Evolutionary conservation across 2,113 vertebrate species (phyloP).

Genomic region (Gnathonemus echidnorhynchus): DNA sequence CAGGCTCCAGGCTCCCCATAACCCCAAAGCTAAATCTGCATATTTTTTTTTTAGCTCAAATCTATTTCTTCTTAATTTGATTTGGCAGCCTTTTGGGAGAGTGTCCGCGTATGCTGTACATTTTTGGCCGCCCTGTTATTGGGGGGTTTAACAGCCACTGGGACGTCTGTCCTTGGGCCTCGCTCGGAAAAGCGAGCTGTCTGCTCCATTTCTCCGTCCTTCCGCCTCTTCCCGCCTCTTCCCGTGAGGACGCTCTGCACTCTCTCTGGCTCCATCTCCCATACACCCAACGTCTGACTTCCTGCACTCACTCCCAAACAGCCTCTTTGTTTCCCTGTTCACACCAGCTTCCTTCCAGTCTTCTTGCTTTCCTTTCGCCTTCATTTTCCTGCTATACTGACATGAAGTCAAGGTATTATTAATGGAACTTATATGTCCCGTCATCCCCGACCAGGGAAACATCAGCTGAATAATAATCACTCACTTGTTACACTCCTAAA

Average conservation of each 20-base stretch:
- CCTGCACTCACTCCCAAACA: slow-evolving; percentile 7
- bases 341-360: slow-evolving; percentile 17
- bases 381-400: not conserved
- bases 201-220: slow-evolving; percentile 19
- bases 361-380: not conserved
- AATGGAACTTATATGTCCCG: slow-evolving; percentile 31
- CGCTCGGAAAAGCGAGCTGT: slow-evolving; percentile 24
- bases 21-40: not conserved
- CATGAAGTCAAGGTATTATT: not conserved
- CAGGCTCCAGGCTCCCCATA: not conserved
- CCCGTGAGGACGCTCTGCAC: not conserved
- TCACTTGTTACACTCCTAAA: not conserved
- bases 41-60: not conserved
- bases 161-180: slow-evolving; percentile 20
- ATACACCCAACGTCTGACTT: not conserved
- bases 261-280: slow-evolving; percentile 13
- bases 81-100: not conserved
- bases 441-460: not conserved
- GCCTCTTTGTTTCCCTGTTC: slow-evolving; percentile 26
- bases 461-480: not conserved
- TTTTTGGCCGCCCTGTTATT: not conserved
- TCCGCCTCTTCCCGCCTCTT: slow-evolving; percentile 1
- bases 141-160: not conserved
- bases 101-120: not conserved
- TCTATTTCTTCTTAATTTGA: not conserved